Evolutionary conservation across 2,888 invertebrate genomes (phyloP).

Genomic region (Dicycla oo): DNA sequence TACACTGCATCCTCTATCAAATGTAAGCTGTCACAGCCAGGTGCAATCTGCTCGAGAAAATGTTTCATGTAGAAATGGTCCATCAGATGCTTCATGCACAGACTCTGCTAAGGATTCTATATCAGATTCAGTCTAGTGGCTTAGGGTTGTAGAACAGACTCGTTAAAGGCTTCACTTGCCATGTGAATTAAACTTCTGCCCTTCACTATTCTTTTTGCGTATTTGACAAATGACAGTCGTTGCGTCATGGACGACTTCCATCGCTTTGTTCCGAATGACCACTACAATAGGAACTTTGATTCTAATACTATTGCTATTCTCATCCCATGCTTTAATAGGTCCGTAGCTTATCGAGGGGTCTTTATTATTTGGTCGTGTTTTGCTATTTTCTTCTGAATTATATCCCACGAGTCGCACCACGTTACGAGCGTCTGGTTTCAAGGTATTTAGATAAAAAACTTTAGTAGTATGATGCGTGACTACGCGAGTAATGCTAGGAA

Average conservation of each 20-base stretch:
- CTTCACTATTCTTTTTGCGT: conserved; percentile 12
- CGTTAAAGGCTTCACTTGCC: background rate
- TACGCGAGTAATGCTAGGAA: conserved; percentile 63
- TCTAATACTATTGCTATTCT: conserved; percentile 44
- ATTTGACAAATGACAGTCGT: conserved; percentile 50
- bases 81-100: background rate
- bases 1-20: conserved; percentile 13
- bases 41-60: background rate
- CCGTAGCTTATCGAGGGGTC: conserved; percentile 43
- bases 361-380: conserved; percentile 45
- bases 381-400: conserved; percentile 55
- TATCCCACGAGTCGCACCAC: conserved; percentile 63
- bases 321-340: conserved; percentile 35
- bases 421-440: conserved; percentile 66
- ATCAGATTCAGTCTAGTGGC: background rate
- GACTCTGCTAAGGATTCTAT: background rate
- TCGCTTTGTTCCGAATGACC: conserved; percentile 52
- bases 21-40: background rate
- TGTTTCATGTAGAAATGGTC: background rate
- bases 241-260: conserved; percentile 48
- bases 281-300: conserved; percentile 54
- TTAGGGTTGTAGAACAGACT: background rate
- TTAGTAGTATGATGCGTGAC: conserved; percentile 69
- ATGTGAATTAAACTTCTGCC: conserved; percentile 23
- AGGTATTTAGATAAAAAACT: conserved; percentile 71